Percentiles rank a stretch among this genome's conserved stretches.
Conservation (phyloP, 2,113 vertebrate genomes). For the Alligator mississippiensis region DNA sequence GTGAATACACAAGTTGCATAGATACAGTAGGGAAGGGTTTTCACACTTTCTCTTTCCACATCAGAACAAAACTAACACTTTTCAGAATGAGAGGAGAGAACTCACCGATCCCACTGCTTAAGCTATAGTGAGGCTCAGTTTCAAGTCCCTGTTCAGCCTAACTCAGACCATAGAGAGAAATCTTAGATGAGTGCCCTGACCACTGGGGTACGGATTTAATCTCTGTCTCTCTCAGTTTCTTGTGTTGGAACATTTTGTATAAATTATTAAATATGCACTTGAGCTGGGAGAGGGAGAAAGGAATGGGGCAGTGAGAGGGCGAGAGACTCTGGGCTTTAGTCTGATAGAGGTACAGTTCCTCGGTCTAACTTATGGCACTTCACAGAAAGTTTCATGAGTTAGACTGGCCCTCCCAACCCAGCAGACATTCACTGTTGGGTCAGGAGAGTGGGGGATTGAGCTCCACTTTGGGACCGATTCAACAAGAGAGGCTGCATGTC, state of each 20-base stretch:
- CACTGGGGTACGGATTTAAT: neutral
- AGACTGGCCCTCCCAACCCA: no score
- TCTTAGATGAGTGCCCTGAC: rapidly evolving
- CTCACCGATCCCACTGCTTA: neutral
- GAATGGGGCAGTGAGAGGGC: no score
- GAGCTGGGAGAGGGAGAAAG: no score
- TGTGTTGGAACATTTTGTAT: no score
- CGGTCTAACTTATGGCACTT: no score
- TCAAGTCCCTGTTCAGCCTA: neutral
- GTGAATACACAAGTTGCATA: neutral
- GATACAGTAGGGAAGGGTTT: neutral
- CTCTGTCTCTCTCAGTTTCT: neutral
- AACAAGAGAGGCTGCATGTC: no score
- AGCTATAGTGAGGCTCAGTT: neutral
- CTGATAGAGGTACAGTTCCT: no score
- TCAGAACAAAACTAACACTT: neutral
- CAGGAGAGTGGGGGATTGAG: no score
- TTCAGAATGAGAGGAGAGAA: neutral
- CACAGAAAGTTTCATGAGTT: no score
- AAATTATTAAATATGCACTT: neutral
- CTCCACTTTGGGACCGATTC: no score
- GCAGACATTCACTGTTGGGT: no score
- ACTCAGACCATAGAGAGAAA: neutral
- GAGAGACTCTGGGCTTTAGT: no score
- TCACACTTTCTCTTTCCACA: neutral